These are phyloP conservation scores for Erebia aethiops DNA, from an alignment of 2,888 invertebrate species.

Conservation along the genomic window DNA sequence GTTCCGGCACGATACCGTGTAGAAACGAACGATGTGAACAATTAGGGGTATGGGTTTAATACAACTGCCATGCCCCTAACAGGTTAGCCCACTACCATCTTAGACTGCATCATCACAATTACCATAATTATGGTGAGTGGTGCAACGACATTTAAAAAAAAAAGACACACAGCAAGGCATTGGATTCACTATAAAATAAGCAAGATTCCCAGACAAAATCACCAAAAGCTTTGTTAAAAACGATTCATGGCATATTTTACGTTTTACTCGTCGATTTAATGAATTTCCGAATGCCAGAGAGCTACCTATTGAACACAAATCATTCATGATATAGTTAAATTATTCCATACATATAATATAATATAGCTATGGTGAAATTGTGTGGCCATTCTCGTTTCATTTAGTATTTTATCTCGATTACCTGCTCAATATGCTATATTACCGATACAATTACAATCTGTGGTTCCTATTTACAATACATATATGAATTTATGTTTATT, in stretches of 20 bases:
- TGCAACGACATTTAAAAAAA: no score
- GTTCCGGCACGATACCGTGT: no score
- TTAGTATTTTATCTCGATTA: background rate
- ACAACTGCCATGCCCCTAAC: no score
- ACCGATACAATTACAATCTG: background rate
- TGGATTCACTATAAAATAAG: no score
- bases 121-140: no score
- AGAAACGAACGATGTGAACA: no score
- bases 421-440: background rate
- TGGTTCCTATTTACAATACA: background rate
- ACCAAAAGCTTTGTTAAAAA: background rate
- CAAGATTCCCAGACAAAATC: no score
- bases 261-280: slow-evolving; percentile 2
- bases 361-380: slow-evolving; percentile 1
- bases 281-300: slow-evolving; percentile 7
- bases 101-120: no score
- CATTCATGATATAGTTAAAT: slow-evolving; percentile 13
- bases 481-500: no score
- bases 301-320: slow-evolving; percentile 3
- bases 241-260: background rate
- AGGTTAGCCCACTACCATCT: no score
- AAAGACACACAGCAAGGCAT: no score
- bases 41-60: no score
- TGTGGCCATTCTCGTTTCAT: background rate
- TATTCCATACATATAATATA: slow-evolving; percentile 8